Evolutionary conservation across 2,797 vertebrate genomes (phyloP), one percentile per base, ranked within the genome.

Genomic region (Mycteria americana): DNA sequence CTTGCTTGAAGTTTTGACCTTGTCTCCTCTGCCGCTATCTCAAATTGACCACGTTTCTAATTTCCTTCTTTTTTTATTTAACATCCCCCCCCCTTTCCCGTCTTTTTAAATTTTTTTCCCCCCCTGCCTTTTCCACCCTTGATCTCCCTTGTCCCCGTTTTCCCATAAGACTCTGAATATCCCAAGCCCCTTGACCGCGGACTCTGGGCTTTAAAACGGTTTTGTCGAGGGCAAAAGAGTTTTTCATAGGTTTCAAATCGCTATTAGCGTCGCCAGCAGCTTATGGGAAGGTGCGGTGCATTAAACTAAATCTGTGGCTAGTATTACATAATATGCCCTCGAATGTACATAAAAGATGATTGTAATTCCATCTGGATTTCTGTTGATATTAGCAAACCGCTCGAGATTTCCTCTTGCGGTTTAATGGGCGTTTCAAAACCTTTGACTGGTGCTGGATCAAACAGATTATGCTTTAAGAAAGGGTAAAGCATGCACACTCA

Each of bases 291-390:
- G 84, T 88, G 76, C 30, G 5, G 72, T 54, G 75, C 87, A 60
- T 94, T 96, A 79, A 73, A 77, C 78, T 87, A 85, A 91, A 94
- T 89, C 96, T 39, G 3, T 39, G 81, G 92, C 68, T 82, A 41
- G 81, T 57, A 56, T 94, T 96, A 95, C 74, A 93, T 95, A 94
- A 95, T 74, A 50, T 80, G 86, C 37, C 70, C 84, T 91, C 46
- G 4, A 69, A 92, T 37, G 77, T 75, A 78, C 77, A 67, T 69
- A 70, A 84, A 78, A 88, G 65, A 81, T 94, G 92, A 94, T 96
- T 95, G 89, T 93, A 88, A 95, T 95, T 95, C 95, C 95, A 72
- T 93, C 88, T 94, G 93, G 89, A 75, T 84, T 97, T 93, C 88
- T 96, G 93, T 87, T 92, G 88, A 92, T 96, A 96, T 64, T 95